Percentiles rank a stretch among this genome's conserved stretches.
Evolutionary conservation across 2,888 invertebrate species (phyloP).

Genomic region (Mythimna ferrago): DNA sequence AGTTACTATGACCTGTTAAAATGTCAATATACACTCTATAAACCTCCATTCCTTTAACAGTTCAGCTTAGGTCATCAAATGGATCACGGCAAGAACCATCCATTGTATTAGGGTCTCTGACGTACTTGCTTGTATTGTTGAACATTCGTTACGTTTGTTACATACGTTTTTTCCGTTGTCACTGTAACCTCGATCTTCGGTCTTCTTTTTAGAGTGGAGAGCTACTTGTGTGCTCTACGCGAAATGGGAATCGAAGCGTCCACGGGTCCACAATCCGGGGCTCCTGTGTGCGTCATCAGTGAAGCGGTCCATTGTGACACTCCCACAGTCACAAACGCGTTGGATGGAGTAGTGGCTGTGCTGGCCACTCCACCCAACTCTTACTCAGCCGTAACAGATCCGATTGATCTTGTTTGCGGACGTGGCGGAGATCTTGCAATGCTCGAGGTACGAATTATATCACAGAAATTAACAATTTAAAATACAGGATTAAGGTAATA

Average conservation of each 20-base stretch:
- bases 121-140: no score
- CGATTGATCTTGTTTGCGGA: slow-evolving; percentile 95
- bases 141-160: no score
- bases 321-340: slow-evolving; percentile 78
- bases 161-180: no score
- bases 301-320: slow-evolving; percentile 91
- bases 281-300: slow-evolving; percentile 84
- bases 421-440: slow-evolving; percentile 94
- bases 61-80: no score
- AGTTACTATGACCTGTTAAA: no score
- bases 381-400: slow-evolving; percentile 94
- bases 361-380: slow-evolving; percentile 95
- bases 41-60: no score
- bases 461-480: background rate
- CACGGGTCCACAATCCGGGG: slow-evolving; percentile 77
- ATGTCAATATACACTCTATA: no score
- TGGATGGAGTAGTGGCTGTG: slow-evolving; percentile 87
- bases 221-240: slow-evolving; percentile 93
- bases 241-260: slow-evolving; percentile 92
- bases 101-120: no score
- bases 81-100: no score
- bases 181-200: no score
- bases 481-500: background rate
- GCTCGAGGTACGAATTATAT: slow-evolving; percentile 90
- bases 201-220: slow-evolving; percentile 85